Evolutionary conservation across 2,797 vertebrate genomes (phyloP).

Genomic region (Aldrovandia affinis): DNA sequence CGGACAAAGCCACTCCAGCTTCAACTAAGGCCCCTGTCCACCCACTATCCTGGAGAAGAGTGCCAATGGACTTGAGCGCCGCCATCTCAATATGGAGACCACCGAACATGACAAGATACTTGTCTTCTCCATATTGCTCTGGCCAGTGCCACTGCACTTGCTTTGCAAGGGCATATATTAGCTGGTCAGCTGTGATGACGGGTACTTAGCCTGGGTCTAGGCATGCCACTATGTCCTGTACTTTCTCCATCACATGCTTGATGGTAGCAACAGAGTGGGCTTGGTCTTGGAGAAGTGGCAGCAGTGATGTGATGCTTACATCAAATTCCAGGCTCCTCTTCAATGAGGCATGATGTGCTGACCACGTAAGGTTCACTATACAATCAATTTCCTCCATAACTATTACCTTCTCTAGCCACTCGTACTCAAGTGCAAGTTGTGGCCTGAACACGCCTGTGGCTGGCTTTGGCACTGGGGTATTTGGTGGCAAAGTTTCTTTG

Average conservation of each 20-base stretch:
- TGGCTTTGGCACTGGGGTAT: neutral
- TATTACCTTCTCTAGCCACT: neutral
- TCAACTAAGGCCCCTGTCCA: too few species aligned
- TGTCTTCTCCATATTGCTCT: neutral
- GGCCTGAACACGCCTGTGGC: neutral
- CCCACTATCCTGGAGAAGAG: too few species aligned
- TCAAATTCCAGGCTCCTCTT: conserved; percentile 21
- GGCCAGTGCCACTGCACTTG: conserved; percentile 18
- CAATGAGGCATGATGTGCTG: conserved; percentile 23
- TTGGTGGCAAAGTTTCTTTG: too few species aligned
- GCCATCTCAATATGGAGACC: too few species aligned
- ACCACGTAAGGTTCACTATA: conserved; percentile 16
- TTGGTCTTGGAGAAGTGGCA: conserved; percentile 15
- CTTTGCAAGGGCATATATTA: neutral
- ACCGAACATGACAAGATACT: too few species aligned
- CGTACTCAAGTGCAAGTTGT: neutral
- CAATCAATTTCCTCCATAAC: neutral
- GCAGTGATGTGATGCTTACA: conserved; percentile 16
- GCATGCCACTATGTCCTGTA: neutral
- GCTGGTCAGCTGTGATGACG: neutral
- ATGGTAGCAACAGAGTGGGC: conserved; percentile 29
- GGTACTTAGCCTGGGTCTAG: conserved; percentile 22
- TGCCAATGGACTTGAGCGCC: too few species aligned
- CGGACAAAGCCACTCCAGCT: too few species aligned
- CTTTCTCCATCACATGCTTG: conserved; percentile 14